phyloP scores from a whole-genome alignment of 30 jellyfish, hydroid and myxozoan genomes.

The Cassiopea xamachana region DNA sequence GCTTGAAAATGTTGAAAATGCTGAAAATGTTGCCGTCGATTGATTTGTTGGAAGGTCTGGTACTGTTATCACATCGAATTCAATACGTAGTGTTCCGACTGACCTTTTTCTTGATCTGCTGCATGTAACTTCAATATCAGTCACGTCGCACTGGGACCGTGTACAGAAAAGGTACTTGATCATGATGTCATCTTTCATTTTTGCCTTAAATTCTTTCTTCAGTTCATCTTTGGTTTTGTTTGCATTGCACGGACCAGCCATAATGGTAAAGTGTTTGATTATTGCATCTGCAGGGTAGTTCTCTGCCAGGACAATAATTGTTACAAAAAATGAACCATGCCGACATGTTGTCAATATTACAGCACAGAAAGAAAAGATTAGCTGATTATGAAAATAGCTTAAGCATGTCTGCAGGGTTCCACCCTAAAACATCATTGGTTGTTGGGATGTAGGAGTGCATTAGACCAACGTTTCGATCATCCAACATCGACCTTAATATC shows the following conservation, averaged over 20 bases:
- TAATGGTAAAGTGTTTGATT: constrained; percentile 43
- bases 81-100: constrained; percentile 3
- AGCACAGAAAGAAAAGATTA: background rate
- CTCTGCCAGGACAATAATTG: background rate
- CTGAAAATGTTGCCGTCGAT: background rate
- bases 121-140: constrained; percentile 58
- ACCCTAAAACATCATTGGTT: no score
- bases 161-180: constrained; percentile 44
- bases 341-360: background rate
- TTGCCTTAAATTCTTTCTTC: constrained; percentile 39
- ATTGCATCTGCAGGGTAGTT: constrained; percentile 60
- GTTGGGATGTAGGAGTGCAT: no score
- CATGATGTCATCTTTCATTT: constrained; percentile 59
- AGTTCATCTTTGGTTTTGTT: constrained; percentile 28
- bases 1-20: constrained; percentile 21
- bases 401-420: no score
- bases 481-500: no score
- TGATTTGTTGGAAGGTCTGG: constrained; percentile 22
- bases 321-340: background rate
- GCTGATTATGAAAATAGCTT: no score
- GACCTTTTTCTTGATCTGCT: constrained; percentile 60
- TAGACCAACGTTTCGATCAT: no score
- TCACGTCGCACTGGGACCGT: constrained; percentile 24
- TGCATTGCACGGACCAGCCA: constrained; percentile 67
- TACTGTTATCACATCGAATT: constrained; percentile 7